Evolutionary conservation across 2,888 invertebrate species (phyloP).

Genomic region (Ormyrus labotus): DNA sequence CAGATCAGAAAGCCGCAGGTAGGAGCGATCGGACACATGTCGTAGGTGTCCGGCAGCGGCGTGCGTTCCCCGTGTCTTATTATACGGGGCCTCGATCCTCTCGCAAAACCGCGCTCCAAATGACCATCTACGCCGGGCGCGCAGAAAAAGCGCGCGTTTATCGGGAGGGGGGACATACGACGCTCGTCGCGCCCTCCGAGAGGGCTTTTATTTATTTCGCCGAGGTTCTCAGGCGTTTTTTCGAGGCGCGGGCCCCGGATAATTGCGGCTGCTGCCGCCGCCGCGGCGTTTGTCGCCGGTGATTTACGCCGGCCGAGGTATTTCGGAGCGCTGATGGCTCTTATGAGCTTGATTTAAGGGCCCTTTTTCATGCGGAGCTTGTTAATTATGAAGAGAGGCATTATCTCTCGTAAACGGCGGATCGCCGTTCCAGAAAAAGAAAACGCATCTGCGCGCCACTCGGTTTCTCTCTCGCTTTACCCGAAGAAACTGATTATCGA

Average conservation of each 20-base stretch:
- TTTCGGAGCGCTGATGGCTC: no score
- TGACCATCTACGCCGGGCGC: background rate
- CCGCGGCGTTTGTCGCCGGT: background rate
- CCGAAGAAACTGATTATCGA: no score
- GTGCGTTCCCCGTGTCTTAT: slow-evolving; percentile 21
- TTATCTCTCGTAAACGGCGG: no score
- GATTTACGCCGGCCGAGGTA: background rate
- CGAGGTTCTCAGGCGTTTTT: slow-evolving; percentile 48
- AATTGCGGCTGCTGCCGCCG: background rate
- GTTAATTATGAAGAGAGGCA: no score
- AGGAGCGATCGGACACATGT: slow-evolving; percentile 20
- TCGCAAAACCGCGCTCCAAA: background rate
- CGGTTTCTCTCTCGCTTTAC: no score
- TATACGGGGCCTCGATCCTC: background rate
- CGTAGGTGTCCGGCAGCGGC: slow-evolving; percentile 22
- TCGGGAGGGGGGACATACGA: slow-evolving; percentile 5
- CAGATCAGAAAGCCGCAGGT: no score
- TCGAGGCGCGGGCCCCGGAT: background rate
- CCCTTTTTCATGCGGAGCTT: no score
- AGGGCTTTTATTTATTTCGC: background rate
- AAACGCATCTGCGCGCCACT: no score
- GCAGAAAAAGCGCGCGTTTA: slow-evolving; percentile 20
- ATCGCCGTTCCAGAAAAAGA: no score
- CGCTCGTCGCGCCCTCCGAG: no score
- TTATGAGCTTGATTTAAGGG: no score